Evolutionary conservation across 2,888 invertebrate species (phyloP), one percentile per base, ranked within the genome.

Genomic region (Microdon myrmicae): DNA sequence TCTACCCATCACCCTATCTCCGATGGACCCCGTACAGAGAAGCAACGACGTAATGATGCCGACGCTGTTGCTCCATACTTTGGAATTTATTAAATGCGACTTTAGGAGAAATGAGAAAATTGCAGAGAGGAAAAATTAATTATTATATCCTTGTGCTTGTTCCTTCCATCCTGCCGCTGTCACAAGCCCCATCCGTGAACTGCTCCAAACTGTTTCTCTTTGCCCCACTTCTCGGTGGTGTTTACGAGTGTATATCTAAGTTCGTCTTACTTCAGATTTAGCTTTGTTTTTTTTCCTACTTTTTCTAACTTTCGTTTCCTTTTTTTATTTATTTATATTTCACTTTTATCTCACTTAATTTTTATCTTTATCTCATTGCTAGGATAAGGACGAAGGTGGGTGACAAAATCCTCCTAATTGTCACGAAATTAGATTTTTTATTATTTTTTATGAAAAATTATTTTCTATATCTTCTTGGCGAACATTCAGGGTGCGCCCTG

Each of bases 51-150:
- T 53, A 43, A 53, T 53, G 25, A 44, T 38, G 32, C 22, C 9
- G 55, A 17, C 20, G 12, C 17, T 28, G 16, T 44, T 49, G 48
- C 23, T 31, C 47, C 13, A 28, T n/a, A n/a, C n/a, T n/a, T 10
- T 58, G 53, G 58, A 64, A 64, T 64, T 64, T 64, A 64, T 58
- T 64, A 64, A 64, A 64, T 64, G 64, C 45, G 58, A 64, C 64
- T 64, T 64, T 64, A 19, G 64, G 58, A 64, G 47, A 64, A 64
- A 64, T 64, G 58, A 64, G 64, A 53, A 64, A 64, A 58, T 64
- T 64, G 64, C 64, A 48, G 28, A 53, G 64, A 64, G 58, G 64
- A 64, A 64, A 64, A 64, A 64, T 64, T 64, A 64, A 64, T 64
- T 64, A 64, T 64, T 64, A 64, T 58, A 47, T 64, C 41, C 51